Base-by-base conservation (phyloP, 2,888 invertebrate genomes). In the Sesamia inferens region DNA sequence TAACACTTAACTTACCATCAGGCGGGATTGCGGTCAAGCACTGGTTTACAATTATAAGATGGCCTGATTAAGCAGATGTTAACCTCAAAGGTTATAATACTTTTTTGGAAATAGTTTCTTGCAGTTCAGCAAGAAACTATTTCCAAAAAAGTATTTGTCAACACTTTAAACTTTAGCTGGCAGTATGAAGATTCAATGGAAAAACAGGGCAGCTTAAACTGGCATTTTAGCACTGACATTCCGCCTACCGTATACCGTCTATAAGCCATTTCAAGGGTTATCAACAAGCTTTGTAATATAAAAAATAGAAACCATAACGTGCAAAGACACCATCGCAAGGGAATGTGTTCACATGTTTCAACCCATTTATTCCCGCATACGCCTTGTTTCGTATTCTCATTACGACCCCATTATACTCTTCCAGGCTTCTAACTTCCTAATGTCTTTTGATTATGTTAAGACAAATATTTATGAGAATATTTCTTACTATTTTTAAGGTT, bases 371-470 rank as follows among this genome's bases (percentile, higher is more conserved):
- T 71, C 58, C 47, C 44, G 51, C 57, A 66, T 5, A 54, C 61
- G 48, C 55, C 66, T 67, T 73, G 51, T 83, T 79, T 63, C 65
- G 51, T 70, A 42, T 62, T 63, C 68, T 74, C 84, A 74, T 81
- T 83, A 83, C 64, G 61, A 57, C 61, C 42, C 62, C 81, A 81
- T 81, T 81, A 81, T 84, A 80, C 42, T 81, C 68, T 81, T 81
- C 81, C 81, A 81, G 57, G 2, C 11, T 31, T 39, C 14, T 68
- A 58, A 58, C 63, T 57, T 57, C 55, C 0, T 47, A 68, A 68
- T 24, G 47, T 74, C 81, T 80, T 80, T 84, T 80, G 80, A 79
- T 83, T 74, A 81, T 83, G 54, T 68, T 44, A 69, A 54, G 42
- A 57, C 19, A 81, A 67, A 71, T 78, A 47, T 75, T 62, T 80